Percentiles rank a stretch among this genome's conserved stretches.
Evolutionary conservation across 64 coral and sea anemone species (phyloP).

Genomic region (Stylophora pistillata): DNA sequence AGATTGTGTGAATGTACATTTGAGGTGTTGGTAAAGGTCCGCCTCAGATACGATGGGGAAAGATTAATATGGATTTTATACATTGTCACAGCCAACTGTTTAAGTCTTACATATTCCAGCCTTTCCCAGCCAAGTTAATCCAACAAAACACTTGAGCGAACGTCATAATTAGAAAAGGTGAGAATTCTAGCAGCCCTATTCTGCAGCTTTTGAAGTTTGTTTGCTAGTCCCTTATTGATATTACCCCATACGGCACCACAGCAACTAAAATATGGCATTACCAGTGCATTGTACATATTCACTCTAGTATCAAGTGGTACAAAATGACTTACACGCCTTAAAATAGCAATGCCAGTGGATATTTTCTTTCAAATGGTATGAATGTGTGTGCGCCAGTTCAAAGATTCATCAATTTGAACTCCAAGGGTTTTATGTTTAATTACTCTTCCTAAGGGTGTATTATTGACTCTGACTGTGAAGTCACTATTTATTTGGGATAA

Average conservation of each 20-base stretch:
- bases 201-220: constrained; percentile 66
- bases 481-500: constrained; percentile 13
- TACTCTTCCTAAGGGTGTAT: constrained; percentile 14
- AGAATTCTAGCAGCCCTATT: constrained; percentile 63
- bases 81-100: too few relatives aligned
- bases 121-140: too few relatives aligned
- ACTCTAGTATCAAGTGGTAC: constrained; percentile 40
- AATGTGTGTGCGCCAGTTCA: constrained; percentile 29
- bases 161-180: constrained; percentile 32
- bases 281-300: constrained; percentile 53
- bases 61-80: too few relatives aligned
- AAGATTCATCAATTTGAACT: constrained; percentile 47
- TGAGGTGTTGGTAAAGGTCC: too few relatives aligned
- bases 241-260: constrained; percentile 55
- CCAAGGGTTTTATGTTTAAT: constrained; percentile 27
- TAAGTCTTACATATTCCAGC: too few relatives aligned
- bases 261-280: constrained; percentile 52
- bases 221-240: constrained; percentile 23
- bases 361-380: constrained; percentile 35
- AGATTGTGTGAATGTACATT: too few relatives aligned
- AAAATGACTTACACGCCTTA: constrained; percentile 3
- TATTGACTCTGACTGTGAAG: constrained; percentile 1
- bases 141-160: constrained; percentile 2
- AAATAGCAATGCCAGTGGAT: constrained; percentile 6
- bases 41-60: too few relatives aligned